A percentile compares a stretch with the other conserved stretches of the same genome.
phyloP scores from a whole-genome alignment of 2,888 invertebrate genomes.

The Fragum whitleyi region DNA sequence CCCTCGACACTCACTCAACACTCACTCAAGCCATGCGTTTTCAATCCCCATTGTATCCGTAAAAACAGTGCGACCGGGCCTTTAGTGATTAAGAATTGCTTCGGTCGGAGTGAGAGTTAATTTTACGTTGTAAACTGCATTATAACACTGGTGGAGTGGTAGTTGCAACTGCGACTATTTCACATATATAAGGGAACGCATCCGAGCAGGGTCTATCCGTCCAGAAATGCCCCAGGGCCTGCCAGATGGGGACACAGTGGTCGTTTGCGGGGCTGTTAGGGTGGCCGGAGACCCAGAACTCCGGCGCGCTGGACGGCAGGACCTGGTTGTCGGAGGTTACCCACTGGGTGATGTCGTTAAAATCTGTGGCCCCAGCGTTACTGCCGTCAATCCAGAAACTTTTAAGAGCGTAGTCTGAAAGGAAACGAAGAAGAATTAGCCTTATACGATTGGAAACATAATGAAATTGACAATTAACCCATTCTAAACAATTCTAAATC shows the following conservation, averaged over 20 bases:
- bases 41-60: no score
- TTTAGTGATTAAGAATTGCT: no score
- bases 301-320: neutral
- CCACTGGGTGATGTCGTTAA: conserved; percentile 19
- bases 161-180: neutral
- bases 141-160: no score
- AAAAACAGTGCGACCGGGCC: no score
- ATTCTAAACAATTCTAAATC: neutral
- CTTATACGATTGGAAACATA: no score
- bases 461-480: neutral
- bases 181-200: conserved; percentile 19
- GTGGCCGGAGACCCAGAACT: conserved; percentile 13
- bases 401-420: conserved; percentile 8
- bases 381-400: conserved; percentile 30
- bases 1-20: no score
- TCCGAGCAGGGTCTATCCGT: conserved; percentile 17
- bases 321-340: neutral
- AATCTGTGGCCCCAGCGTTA: conserved; percentile 10
- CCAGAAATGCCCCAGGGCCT: neutral
- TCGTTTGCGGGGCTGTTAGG: conserved; percentile 11
- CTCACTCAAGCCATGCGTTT: no score
- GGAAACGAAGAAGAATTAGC: neutral
- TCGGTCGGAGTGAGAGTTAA: no score
- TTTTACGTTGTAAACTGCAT: no score
- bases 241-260: conserved; percentile 22